These are phyloP conservation scores for Catocala fraxini DNA, from an alignment of 2,888 invertebrate species.

Conservation along the genomic window DNA sequence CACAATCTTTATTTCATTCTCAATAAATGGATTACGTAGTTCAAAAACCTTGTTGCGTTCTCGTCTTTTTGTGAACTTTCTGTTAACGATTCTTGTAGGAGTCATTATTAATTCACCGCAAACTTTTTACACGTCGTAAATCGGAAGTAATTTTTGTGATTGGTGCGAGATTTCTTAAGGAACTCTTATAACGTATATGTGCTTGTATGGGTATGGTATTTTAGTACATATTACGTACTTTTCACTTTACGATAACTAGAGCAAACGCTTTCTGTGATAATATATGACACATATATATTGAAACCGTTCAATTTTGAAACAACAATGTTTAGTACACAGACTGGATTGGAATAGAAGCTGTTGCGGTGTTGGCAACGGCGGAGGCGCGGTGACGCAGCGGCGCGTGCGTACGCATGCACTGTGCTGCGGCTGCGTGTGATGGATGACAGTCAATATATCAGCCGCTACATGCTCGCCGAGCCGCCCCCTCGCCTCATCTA, in stretches of 20 bases:
- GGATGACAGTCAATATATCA: slow-evolving; percentile 71
- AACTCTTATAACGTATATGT: not conserved
- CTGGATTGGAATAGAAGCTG: slow-evolving; percentile 1
- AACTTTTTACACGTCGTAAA: slow-evolving; percentile 22
- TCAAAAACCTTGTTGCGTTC: slow-evolving; percentile 74
- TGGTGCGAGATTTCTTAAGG: not conserved
- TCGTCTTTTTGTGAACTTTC: slow-evolving; percentile 68
- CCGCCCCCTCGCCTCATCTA: slow-evolving; percentile 61
- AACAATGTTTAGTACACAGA: not conserved
- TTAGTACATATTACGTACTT: not conserved
- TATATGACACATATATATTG: not conserved
- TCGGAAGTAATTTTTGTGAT: slow-evolving; percentile 11
- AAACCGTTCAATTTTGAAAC: no score
- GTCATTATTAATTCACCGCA: slow-evolving; percentile 20
- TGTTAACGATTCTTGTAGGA: slow-evolving; percentile 22
- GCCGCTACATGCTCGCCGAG: slow-evolving; percentile 54
- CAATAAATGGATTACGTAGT: slow-evolving; percentile 83
- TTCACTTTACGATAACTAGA: no score
- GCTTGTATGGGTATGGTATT: no score
- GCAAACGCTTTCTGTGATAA: no score
- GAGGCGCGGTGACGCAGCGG: slow-evolving; percentile 27
- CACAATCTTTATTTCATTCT: slow-evolving; percentile 83
- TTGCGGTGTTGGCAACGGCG: slow-evolving; percentile 42
- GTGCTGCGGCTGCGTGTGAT: slow-evolving; percentile 62
- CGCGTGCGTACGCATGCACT: slow-evolving; percentile 69